Evolutionary conservation across 2,797 vertebrate genomes (phyloP), one percentile per base, ranked within the genome.

Genomic region (Ctenopoma kingsleyae): DNA sequence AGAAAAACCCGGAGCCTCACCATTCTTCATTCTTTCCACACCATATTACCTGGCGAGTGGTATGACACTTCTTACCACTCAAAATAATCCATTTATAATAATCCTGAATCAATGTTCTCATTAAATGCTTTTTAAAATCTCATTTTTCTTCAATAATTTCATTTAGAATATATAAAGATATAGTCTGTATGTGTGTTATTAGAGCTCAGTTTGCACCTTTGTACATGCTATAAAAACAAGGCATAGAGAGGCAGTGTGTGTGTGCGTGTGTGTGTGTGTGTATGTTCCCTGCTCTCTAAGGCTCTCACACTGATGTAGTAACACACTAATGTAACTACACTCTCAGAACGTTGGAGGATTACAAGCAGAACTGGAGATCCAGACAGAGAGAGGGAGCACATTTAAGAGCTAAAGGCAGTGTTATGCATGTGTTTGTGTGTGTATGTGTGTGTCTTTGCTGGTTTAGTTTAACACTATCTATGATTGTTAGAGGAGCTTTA

Each of bases 201-300:
- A 80, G 82, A 90, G 87, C 87, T 91, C 85, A 85, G 83, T 91
- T 89, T 86, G 77, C 80, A 83, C 70, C 79, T 87, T 87, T 86
- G 75, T 90, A 93, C 91, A 94, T 87, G 90, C 90, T 94, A 92
- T 89, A 90, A 91, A 92, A 94, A 92, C 87, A 94, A 94, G 93
- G 91, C 92, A 92, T 86, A 89, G 74, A 88, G 80, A 89, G 89
- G 87, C 87, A 78, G 74, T 81, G 80, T 86, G 53, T 77, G 71
- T 71, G 54, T 55, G 65, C 76, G 53, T 78, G 70, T 72, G 67
- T 76, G 67, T 80, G 68, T 78, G 55, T 62, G 76, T 80, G 67
- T 67, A 46, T 44, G 55, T 56, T 67, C 67, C 44, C 52, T 53
- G 62, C 63, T 71, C 80, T 76, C 54, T 74, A 51, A 36, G 56